Conservation (phyloP, 2,797 vertebrate genomes). For the Sebastes hopkinsi region DNA sequence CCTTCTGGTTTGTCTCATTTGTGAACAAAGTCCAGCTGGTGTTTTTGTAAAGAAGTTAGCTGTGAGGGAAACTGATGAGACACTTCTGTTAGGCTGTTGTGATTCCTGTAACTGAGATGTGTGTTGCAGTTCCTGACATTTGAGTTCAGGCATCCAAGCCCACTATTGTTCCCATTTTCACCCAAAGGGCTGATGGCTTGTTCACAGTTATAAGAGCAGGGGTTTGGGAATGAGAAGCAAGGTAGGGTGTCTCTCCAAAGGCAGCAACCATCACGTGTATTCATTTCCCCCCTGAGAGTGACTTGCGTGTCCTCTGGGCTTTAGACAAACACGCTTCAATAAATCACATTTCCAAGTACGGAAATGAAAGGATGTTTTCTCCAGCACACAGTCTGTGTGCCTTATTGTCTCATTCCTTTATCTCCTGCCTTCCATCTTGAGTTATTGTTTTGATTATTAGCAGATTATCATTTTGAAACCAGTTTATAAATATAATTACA, state of each 20-base stretch:
- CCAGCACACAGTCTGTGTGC: constrained; percentile 7
- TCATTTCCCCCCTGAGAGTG: constrained; percentile 50
- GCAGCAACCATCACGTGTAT: constrained; percentile 23
- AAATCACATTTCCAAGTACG: constrained; percentile 41
- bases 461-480: neutral
- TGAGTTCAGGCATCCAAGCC: neutral
- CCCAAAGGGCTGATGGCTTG: neutral
- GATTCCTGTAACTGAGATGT: constrained; percentile 14
- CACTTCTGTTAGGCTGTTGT: neutral
- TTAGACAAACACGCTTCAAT: constrained; percentile 40
- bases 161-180: constrained; percentile 20
- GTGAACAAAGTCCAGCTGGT: constrained; percentile 19
- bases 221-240: neutral
- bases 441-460: neutral
- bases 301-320: constrained; percentile 27
- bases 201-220: constrained; percentile 9
- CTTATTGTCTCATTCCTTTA: constrained; percentile 18
- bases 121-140: constrained; percentile 10
- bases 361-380: constrained; percentile 68
- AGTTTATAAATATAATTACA: neutral
- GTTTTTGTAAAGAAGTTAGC: neutral
- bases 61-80: neutral
- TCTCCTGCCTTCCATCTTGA: constrained; percentile 19
- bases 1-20: constrained; percentile 34
- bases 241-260: constrained; percentile 5